Base-by-base conservation (phyloP, 2,888 invertebrate species). In the Zootermopsis nevadensis region DNA sequence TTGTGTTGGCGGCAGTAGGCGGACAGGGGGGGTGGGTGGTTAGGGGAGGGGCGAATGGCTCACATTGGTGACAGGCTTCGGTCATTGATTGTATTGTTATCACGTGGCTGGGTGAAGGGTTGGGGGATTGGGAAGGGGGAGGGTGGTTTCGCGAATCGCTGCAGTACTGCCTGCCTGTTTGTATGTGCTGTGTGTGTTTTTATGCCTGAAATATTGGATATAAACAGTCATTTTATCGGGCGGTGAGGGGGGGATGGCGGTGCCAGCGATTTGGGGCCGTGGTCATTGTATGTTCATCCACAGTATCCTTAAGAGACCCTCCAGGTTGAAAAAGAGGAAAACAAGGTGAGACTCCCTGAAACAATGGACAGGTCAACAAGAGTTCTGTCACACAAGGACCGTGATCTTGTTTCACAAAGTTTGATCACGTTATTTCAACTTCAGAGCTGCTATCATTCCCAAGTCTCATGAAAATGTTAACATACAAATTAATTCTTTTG, bases 1-100 rank as follows among this genome's bases (percentile, higher is more conserved):
- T 85, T 85, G 85, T 85, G 83, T 79, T 55, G 60, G 66, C 35
- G 79, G 79, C 79, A 35, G 79, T 74, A 79, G 60, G 79, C 60
- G 79, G 79, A 66, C 66, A 42, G 55, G 53, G 79, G 66, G 79
- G 60, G 67, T 82, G 82, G 48, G 31, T 42, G 82, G 66, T 53
- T 76, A 83, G 82, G 82, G 84, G 79, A 79, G 79, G 84, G 84
- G 84, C 85, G 82, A 84, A 85, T 85, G 84, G 83, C 81, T 85
- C 86, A 84, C 85, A 85, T 85, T 85, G 86, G 86, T 85, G 86
- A 86, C 86, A 86, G 84, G 84, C 85, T 85, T 86, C 85, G 85
- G 85, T 84, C 86, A 86, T 86, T 86, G 86, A 86, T 86, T 86
- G 86, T 86, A 86, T 86, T 86, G 86, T 86, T 85, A 85, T 82